Base-by-base conservation (phyloP, 30 jellyfish, hydroid and myxozoan genomes). In the Hydractinia symbiolongicarpus region DNA sequence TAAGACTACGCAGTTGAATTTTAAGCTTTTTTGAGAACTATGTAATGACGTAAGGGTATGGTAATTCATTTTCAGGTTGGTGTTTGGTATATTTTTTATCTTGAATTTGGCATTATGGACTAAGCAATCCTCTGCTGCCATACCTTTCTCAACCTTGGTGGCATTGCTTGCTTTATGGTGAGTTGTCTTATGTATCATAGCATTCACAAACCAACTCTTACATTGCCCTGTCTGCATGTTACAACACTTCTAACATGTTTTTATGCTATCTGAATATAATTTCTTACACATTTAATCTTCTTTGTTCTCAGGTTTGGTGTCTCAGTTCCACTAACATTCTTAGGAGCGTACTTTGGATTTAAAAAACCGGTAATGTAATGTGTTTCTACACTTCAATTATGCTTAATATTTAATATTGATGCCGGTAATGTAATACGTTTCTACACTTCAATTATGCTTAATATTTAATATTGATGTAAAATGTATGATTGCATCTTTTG, bases 301-400 rank as follows among this genome's bases (percentile, higher is more conserved):
- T 6, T 64, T 64, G 9, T 64, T 64, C 40, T 19, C 73, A 91
- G 98, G 98, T 91, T 91, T 87, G 98, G 98, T 17, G 86, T 91
- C 16, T 91, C 98, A 20, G 98, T 91, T 53, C 98, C 98, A 50
- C 71, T 91, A 55, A 91, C 98, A 14, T 91, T 91, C 86, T 89
- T 91, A 64, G 98, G 98, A 30, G 98, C 98, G 14, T 91, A 91
- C 73, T 89, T 91, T 14, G 98, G 98, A 9, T 91, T 91, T 81
- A 91, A 91, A 64, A 91, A 91, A 83, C 87, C 79, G 86, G 98
- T 91, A 56, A 78, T 30, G 44, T 30, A 30, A 30, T 30, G 44
- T 30, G 44, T 30, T 30, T 30, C 44, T 30, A 30, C 44, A 30
- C 44, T 0, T 30, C 44, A 30, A 30, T 30, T 30, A 30, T 30